These are phyloP conservation scores for Calyptommatus sinebrachiatus DNA, from an alignment of 2,113 vertebrate species.

Conservation along the genomic window DNA sequence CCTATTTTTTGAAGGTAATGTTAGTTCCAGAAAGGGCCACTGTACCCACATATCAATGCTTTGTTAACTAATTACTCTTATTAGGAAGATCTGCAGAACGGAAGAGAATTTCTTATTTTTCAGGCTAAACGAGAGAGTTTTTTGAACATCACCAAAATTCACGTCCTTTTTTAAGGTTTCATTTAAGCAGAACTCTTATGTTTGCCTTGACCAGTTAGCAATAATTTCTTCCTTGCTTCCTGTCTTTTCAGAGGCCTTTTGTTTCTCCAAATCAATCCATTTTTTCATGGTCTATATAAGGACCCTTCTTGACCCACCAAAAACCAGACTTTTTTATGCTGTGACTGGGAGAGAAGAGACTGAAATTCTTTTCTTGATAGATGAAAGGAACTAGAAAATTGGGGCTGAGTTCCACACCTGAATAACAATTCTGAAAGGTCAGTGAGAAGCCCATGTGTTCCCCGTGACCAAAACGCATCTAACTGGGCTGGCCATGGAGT, in stretches of 20 bases:
- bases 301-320: background rate
- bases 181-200: background rate
- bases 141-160: background rate
- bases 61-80: background rate
- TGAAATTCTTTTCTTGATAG: background rate
- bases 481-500: conserved; percentile 13
- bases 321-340: background rate
- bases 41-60: background rate
- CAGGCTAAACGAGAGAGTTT: background rate
- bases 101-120: background rate
- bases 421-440: background rate
- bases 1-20: background rate
- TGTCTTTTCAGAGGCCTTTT: background rate
- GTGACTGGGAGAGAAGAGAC: background rate
- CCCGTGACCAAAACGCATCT: background rate
- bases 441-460: conserved; percentile 11
- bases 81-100: background rate
- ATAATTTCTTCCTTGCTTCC: background rate
- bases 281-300: conserved; percentile 7
- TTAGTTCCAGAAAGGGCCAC: background rate
- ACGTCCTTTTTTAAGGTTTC: too few species aligned
- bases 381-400: background rate
- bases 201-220: background rate
- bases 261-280: background rate
- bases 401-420: background rate